Evolutionary conservation across 2,888 invertebrate genomes (phyloP), one percentile per base, ranked within the genome.

Genomic region (Synergus gifuensis): DNA sequence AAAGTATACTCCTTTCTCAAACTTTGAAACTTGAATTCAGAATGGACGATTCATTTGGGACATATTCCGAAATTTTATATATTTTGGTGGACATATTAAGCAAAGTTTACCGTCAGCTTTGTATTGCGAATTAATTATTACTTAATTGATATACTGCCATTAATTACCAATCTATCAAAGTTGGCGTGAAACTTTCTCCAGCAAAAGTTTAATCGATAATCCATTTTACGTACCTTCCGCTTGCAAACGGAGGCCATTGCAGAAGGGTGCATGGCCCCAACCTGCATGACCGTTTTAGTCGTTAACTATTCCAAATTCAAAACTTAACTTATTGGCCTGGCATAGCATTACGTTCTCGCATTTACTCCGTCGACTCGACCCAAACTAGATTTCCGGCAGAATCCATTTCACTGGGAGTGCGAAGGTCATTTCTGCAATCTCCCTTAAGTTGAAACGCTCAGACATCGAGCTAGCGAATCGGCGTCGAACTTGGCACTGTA

Each of bases 371-470:
- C 28, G 69, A 67, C 77, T 76, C 78, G 78, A 81, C 79, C 79
- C 81, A 73, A 79, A 82, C 80, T 82, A 77, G 82, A 82, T 82
- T 82, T 82, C 78, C 81, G 78, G 79, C 77, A 78, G 79, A 79
- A 79, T 79, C 81, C 81, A 79, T 82, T 82, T 81, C 78, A 79
- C 77, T 66, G 18, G 54, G 28, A 69, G 46, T 69, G 69, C 69
- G 69, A 69, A 69, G 69, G 46, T 49, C 69, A 49, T 69, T 69
- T 69, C 46, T 69, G 69, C 69, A 69, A 73, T 54, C n/a, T 54
- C 28, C 54, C 36, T 73, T 11, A 49, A 73, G 73, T 73, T 73
- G 73, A 73, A 73, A 54, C 49, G 54, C 36, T 73, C 16, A 73
- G 73, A 73, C 73, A n/a, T 54, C 36, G 49, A 22, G 28, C 4